Percentiles rank a stretch among this genome's conserved stretches.
Conservation (phyloP, 2,113 vertebrate genomes). For the sheep (Ovis aries) region ARS-UI_Ramb_v3.0 NC_056075.1:21010501-21011000, state of each 20-base stretch:
- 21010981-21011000: too few relatives aligned
- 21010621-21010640: not conserved
- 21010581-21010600: not conserved
- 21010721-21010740: not conserved
- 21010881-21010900: not conserved
- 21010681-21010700: not conserved
- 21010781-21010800: not conserved
- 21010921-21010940: not conserved
- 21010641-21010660: not conserved
- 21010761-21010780: not conserved
- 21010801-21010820: not conserved
- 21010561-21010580: not conserved
- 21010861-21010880: not conserved
- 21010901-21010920: not conserved
- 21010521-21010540: not conserved
- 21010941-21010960: too few relatives aligned
- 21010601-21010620: not conserved
- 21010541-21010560: not conserved
- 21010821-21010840: not conserved
- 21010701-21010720: not conserved
- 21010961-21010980: too few relatives aligned
- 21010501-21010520: not conserved
- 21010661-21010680: not conserved
- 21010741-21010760: not conserved
- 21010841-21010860: not conserved